Percentiles rank a stretch among this genome's conserved stretches.
phyloP scores from a whole-genome alignment of 2,113 vertebrate species.

The Aspidoscelis tigris region DNA sequence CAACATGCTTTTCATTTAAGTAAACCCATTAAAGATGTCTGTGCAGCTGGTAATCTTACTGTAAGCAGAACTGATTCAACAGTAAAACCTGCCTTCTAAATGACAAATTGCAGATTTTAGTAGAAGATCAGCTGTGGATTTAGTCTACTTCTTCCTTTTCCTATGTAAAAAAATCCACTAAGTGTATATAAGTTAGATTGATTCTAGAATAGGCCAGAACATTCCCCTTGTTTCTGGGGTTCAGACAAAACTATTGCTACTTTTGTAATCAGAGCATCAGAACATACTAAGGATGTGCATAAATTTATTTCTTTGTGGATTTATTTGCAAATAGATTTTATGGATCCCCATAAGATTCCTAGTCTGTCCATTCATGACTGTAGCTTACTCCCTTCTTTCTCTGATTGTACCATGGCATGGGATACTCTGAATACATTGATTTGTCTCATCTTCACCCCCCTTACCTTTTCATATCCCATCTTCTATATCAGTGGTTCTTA shows the following conservation, averaged over 20 bases:
- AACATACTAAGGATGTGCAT: background rate
- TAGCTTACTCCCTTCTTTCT: too few species aligned
- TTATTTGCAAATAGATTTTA: too few species aligned
- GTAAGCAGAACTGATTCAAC: conserved; percentile 19
- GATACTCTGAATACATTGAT: too few species aligned
- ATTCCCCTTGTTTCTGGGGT: background rate
- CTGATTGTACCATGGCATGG: too few species aligned
- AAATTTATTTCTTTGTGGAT: background rate
- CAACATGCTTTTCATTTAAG: background rate
- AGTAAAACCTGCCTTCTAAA: conserved; percentile 14
- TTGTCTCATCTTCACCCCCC: too few species aligned
- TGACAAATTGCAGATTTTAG: conserved; percentile 12
- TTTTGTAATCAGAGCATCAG: background rate
- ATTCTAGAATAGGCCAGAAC: background rate
- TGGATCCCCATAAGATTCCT: too few species aligned
- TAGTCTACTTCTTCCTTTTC: conserved; percentile 6
- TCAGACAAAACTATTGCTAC: background rate
- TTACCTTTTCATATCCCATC: too few species aligned
- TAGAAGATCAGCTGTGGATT: conserved; percentile 22
- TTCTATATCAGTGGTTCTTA: too few species aligned
- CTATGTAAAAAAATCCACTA: conserved; percentile 22
- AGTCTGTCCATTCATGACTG: too few species aligned
- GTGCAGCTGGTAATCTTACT: background rate
- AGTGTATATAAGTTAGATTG: background rate
- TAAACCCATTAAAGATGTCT: background rate